Base-by-base conservation (phyloP, 2,113 vertebrate genomes). In the Sinocyclocheilus grahami region DNA sequence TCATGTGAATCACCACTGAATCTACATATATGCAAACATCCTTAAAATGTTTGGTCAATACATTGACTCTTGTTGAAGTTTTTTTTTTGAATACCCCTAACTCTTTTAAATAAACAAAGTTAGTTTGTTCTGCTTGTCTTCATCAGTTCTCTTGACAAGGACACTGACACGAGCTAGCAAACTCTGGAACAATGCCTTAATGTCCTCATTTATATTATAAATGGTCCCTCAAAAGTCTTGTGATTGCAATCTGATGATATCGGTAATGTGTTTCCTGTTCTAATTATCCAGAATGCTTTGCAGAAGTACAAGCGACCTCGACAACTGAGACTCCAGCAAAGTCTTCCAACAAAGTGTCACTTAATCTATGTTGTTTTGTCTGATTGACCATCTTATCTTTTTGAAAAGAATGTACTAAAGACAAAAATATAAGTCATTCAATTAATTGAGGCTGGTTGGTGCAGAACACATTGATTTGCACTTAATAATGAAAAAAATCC, bases 281-380 rank as follows among this genome's bases (percentile, higher is more conserved):
- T 69, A 77, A 79, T 80, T 67, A 85, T 77, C 58, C 78, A 78
- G 46, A 79, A 89, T 65, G 53, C 74, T 78, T 69, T 78, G 30
- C 27, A 82, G 62, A 51, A 48, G 42, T 69, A 16, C 30, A 24
- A 51, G 20, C 7, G 2, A 82, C 9, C 60, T 82, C 16, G 51
- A 12, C 46, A 67, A 65, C 12, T 67, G 42, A 82, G 14, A 27
- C 85, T 46, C 63, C 33, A 46, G 27, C 16, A 42, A 72, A 39
- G 48, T 72, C 16, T 22, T 30, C 30, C 42, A 46, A 85, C 9
- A 65, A n/a, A 27, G 33, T 18, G 14, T 27, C 30, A 51, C 18
- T 79, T 51, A 37, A 53, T 58, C 48, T 12, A 65, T 60, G 13
- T 58, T 27, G 6, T 46, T 39, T 20, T 79, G 27, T 65, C 62